Percentiles rank a stretch among this genome's conserved stretches.
These are phyloP conservation scores for Zosterops japonicus DNA, from an alignment of 2,113 vertebrate species.

Conservation along the genomic window DNA sequence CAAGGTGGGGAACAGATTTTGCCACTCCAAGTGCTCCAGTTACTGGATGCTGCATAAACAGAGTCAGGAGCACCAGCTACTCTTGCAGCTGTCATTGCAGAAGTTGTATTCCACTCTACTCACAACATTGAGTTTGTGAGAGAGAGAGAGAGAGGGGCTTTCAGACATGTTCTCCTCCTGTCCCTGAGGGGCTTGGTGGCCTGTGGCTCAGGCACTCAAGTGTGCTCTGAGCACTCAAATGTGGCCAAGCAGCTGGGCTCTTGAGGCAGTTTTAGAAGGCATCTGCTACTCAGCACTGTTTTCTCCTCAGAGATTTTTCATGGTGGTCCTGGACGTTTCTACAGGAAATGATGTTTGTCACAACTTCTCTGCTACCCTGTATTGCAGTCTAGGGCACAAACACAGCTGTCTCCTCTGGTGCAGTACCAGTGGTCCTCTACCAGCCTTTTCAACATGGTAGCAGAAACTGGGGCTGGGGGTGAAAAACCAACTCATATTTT, in stretches of 20 bases:
- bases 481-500: not conserved
- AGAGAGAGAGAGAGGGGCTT: not conserved
- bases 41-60: not conserved
- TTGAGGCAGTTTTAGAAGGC: not conserved
- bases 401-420: not conserved
- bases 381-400: not conserved
- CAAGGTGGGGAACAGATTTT: not conserved
- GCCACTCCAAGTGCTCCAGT: not conserved
- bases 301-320: not conserved
- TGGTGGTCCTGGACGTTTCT: not conserved
- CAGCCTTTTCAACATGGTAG: not conserved
- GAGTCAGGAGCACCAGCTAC: not conserved
- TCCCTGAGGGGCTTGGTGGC: not conserved
- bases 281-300: not conserved
- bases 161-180: not conserved
- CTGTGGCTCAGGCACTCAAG: not conserved
- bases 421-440: not conserved
- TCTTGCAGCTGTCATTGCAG: not conserved
- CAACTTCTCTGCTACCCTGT: not conserved
- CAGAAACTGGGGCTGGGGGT: not conserved
- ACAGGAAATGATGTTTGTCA: not conserved
- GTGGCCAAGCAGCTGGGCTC: not conserved
- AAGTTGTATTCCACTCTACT: not conserved
- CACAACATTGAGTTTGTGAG: accelerated
- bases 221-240: not conserved